These are phyloP conservation scores for Aethes cnicana DNA, from an alignment of 2,888 invertebrate species.

Conservation along the genomic window DNA sequence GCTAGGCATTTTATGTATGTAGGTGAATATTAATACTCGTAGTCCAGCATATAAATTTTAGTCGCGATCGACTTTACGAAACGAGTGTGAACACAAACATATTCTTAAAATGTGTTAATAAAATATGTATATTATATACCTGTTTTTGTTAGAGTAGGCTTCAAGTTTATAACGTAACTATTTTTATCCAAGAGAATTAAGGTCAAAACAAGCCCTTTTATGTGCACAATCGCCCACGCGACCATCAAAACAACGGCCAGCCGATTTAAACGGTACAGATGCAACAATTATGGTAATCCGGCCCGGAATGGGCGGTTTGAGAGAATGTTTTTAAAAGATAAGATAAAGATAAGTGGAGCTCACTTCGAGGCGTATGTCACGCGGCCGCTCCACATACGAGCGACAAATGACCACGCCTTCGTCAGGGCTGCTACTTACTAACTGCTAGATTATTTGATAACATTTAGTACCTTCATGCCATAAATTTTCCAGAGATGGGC, in stretches of 20 bases:
- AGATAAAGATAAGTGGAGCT: conserved; percentile 13
- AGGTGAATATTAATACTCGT: no score
- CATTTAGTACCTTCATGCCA: not conserved
- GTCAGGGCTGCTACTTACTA: conserved; percentile 8
- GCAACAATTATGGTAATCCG: conserved; percentile 18
- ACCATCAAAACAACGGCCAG: conserved; percentile 1
- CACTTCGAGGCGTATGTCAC: conserved; percentile 15
- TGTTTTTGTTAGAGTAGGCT: no score
- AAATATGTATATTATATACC: not conserved
- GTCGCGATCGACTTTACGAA: no score
- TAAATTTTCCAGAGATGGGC: not conserved
- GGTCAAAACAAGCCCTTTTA: conserved; percentile 5
- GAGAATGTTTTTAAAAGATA: conserved; percentile 22
- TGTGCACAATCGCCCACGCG: not conserved
- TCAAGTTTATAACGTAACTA: not conserved
- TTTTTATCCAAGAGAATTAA: no score
- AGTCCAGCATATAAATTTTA: no score
- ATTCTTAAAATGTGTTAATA: not conserved
- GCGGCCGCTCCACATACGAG: conserved; percentile 15
- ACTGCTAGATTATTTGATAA: not conserved
- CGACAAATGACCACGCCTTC: conserved; percentile 3
- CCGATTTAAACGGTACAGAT: conserved; percentile 12
- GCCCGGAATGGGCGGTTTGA: conserved; percentile 4
- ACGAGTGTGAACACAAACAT: no score
- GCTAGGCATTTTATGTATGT: no score